Percentiles rank a stretch among this genome's conserved stretches.
These are phyloP conservation scores for Leptopilina clavipes DNA, from an alignment of 1,140 invertebrate species.

Conservation along the genomic window DNA sequence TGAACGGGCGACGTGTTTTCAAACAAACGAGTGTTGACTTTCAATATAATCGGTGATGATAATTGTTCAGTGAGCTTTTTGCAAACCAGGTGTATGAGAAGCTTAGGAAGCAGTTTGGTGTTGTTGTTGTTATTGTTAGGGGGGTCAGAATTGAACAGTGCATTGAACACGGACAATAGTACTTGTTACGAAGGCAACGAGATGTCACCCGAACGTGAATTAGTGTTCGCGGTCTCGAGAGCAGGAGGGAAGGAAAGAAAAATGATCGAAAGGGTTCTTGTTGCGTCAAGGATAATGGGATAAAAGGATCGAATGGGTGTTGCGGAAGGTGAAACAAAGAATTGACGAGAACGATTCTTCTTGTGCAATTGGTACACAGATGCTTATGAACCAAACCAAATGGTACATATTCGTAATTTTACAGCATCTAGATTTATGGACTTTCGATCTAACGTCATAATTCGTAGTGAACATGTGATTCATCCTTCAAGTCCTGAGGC, in stretches of 20 bases:
- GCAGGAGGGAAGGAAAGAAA: conserved; percentile 37
- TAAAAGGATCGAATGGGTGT: not conserved
- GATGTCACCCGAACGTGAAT: conserved; percentile 71
- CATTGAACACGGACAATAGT: conserved; percentile 65
- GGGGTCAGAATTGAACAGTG: conserved; percentile 52
- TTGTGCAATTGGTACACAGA: conserved; percentile 55
- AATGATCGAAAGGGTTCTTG: conserved; percentile 48
- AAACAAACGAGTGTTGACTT: conserved; percentile 68
- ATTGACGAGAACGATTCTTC: conserved; percentile 46
- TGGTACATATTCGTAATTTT: conserved; percentile 39
- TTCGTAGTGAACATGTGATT: conserved; percentile 53
- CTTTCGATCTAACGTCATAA: conserved; percentile 45
- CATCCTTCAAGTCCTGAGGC: conserved; percentile 42
- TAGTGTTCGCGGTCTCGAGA: conserved; percentile 61
- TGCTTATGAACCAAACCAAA: conserved; percentile 54
- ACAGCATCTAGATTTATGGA: conserved; percentile 49
- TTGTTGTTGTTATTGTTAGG: no score
- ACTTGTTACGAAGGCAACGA: conserved; percentile 71
- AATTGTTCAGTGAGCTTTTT: conserved; percentile 45
- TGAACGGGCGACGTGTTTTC: conserved; percentile 56
- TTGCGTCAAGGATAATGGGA: not conserved
- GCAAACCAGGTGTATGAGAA: conserved; percentile 45
- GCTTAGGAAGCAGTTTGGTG: conserved; percentile 26
- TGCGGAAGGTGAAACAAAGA: conserved; percentile 21
- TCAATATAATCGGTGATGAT: conserved; percentile 38